Evolutionary conservation across 2,888 invertebrate species (phyloP).

Genomic region (Cantharis rustica): DNA sequence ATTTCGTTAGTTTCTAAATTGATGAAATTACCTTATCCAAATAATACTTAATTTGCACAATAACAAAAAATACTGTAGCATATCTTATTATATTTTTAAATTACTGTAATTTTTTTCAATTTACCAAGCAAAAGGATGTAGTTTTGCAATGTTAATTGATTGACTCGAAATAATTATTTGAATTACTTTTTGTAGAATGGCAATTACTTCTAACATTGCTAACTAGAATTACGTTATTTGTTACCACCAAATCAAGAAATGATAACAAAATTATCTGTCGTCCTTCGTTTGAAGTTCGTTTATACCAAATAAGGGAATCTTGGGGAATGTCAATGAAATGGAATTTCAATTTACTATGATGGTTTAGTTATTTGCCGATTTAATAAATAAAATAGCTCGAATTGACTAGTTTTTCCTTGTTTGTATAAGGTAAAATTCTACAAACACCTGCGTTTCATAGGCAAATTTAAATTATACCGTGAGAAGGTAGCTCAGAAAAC

Average conservation of each 20-base stretch:
- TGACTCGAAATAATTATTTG: neutral
- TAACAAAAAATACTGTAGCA: neutral
- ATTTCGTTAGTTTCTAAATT: neutral
- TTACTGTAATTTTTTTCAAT: neutral
- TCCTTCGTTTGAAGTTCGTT: conserved; percentile 17
- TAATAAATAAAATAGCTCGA: conserved; percentile 32
- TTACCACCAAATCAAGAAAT: neutral
- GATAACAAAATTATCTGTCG: conserved; percentile 5
- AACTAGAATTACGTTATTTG: neutral
- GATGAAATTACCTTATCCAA: neutral
- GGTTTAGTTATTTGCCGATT: conserved; percentile 34
- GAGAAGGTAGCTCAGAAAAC: conserved; percentile 25
- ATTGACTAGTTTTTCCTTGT: conserved; percentile 33
- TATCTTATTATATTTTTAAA: neutral
- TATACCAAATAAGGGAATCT: conserved; percentile 16
- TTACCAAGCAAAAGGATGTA: neutral
- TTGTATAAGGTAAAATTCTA: conserved; percentile 25
- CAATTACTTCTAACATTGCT: neutral
- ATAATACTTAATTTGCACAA: neutral
- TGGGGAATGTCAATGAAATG: conserved; percentile 16
- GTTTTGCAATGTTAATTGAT: neutral
- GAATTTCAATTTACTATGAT: conserved; percentile 32
- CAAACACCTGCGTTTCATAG: conserved; percentile 33
- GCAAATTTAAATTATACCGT: conserved; percentile 34
- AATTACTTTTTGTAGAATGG: neutral